Evolutionary conservation across 1,140 invertebrate species (phyloP), one percentile per base, ranked within the genome.

Genomic region (Oncopeltus fasciatus): DNA sequence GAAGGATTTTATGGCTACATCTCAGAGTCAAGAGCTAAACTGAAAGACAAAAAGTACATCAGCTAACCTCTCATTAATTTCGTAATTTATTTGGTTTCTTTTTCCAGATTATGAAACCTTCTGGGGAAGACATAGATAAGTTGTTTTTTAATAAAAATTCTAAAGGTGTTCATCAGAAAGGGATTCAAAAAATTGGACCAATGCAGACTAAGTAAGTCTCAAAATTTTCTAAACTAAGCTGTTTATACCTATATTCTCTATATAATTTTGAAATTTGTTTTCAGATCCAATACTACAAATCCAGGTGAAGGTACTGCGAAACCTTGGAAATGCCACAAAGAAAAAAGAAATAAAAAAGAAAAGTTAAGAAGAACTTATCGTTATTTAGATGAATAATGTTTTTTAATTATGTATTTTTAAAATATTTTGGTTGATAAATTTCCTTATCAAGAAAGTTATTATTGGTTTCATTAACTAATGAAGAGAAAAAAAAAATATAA

Each of bases 281-380:
- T 38, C 31, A 38, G 31, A 8, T 8, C 31, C 14, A 14, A 14
- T 14, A 8, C 31, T 38, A 14, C 5, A 8, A 5, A 38, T 8
- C 5, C 14, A 8, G 14, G 5, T 14, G 31, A 38, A 14, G 14
- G 5, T 38, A 38, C 31, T 38, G 46, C 27, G 20, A 81, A 81
- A 70, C 76, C 78, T 18, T 80, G 79, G 76, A 80, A 79, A 65
- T 75, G 77, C 67, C 78, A 81, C 64, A 71, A 77, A 61, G 80
- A 81, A 60, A 73, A 73, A 60, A 60, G 68, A 21, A 76, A 80
- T 57, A 83, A 82, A 68, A 74, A 74, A 64, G 80, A 83, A 68
- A 83, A 83, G 70, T 67, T 81, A 27, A 68, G 80, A 62, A 68
- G 76, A 66, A 66, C 78, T n/a, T 79, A 80, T 69, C 67, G 71